These are phyloP conservation scores for Rhinoraja longicauda DNA, from an alignment of 2,797 vertebrate genomes.

Conservation along the genomic window DNA sequence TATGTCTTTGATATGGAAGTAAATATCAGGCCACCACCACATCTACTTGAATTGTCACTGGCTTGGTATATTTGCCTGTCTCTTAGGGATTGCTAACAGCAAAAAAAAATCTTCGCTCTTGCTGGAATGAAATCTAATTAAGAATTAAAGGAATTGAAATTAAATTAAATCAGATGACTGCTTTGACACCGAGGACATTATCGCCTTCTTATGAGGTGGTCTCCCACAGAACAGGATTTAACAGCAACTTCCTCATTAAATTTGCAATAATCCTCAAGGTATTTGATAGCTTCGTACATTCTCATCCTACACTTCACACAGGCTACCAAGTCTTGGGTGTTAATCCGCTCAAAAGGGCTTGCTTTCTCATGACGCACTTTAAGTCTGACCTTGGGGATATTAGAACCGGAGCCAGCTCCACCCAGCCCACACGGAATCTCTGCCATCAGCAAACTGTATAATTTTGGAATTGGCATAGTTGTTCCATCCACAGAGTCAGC, in stretches of 20 bases:
- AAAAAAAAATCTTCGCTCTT: background rate
- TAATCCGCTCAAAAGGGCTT: background rate
- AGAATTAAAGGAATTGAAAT: background rate
- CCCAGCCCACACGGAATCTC: background rate
- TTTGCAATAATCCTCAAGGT: background rate
- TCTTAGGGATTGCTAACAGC: background rate
- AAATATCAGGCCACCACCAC: background rate
- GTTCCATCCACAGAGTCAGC: background rate
- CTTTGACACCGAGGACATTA: background rate
- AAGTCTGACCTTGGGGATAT: background rate
- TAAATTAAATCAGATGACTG: background rate
- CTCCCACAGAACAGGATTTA: background rate
- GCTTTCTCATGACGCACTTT: background rate
- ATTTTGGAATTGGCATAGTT: background rate
- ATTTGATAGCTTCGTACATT: background rate
- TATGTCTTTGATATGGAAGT: background rate
- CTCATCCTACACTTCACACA: background rate
- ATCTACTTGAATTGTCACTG: background rate
- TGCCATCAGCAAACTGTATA: background rate
- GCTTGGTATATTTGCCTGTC: background rate
- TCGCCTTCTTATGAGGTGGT: background rate
- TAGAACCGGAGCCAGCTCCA: background rate
- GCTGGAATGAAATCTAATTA: background rate
- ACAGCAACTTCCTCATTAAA: background rate
- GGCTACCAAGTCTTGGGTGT: background rate